Conservation (phyloP, 2,888 invertebrate species). For the Griposia aprilina region DNA sequence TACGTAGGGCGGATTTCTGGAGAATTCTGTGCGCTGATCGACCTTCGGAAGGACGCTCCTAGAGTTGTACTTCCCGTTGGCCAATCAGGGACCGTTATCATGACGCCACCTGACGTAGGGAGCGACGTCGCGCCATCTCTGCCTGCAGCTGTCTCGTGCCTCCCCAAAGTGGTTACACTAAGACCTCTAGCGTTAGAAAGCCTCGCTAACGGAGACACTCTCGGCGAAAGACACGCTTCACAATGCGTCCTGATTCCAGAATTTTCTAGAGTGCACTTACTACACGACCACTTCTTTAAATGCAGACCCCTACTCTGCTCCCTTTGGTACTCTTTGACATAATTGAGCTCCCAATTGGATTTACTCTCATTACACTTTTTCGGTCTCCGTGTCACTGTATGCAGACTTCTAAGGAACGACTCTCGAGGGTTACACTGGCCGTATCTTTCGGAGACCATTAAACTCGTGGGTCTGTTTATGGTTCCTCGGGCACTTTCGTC, state of each 20-base stretch:
- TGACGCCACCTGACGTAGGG: conserved; percentile 90
- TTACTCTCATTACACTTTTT: conserved; percentile 86
- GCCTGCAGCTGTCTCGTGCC: conserved; percentile 81
- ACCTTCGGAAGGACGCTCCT: conserved; percentile 81
- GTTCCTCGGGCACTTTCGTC: conserved; percentile 84
- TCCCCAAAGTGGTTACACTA: conserved; percentile 86
- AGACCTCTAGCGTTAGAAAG: conserved; percentile 85
- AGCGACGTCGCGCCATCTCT: conserved; percentile 86
- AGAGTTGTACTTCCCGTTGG: conserved; percentile 81
- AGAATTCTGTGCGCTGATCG: conserved; percentile 86
- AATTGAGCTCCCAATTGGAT: conserved; percentile 88
- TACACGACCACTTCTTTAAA: conserved; percentile 92
- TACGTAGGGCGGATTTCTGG: conserved; percentile 88
- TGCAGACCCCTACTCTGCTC: conserved; percentile 85
- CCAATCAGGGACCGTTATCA: conserved; percentile 92
- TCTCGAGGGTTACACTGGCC: conserved; percentile 83
- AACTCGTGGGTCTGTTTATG: conserved; percentile 90
- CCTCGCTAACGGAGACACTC: conserved; percentile 84
- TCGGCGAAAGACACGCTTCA: conserved; percentile 94
- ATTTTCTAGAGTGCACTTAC: conserved; percentile 94
- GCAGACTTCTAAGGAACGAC: conserved; percentile 85
- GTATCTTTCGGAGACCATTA: conserved; percentile 90
- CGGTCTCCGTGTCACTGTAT: conserved; percentile 87
- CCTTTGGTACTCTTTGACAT: conserved; percentile 86
- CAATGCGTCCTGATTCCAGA: conserved; percentile 92